Conservation (phyloP, 2,797 vertebrate species). For the Cyclura pinguis region DNA sequence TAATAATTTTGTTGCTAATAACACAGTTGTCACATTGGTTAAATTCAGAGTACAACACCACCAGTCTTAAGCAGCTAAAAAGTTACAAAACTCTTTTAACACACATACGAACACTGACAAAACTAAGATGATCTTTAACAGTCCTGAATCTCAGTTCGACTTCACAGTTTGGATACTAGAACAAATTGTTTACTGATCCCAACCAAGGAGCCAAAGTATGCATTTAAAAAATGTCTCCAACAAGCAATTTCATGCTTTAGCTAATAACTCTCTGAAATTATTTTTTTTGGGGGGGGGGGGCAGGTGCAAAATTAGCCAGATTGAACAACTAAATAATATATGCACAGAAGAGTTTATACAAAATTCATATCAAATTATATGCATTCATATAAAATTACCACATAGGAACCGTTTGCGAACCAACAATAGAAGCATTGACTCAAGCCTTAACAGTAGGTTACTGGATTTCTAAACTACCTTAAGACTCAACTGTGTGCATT, state of each 20-base stretch:
- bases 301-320: neutral
- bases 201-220: neutral
- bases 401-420: neutral
- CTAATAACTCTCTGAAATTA: no score
- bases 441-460: neutral
- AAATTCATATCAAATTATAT: neutral
- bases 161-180: neutral
- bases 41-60: neutral
- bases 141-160: neutral
- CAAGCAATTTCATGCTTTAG: no score
- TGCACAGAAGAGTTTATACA: neutral
- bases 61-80: constrained; percentile 5
- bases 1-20: neutral
- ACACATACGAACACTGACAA: constrained; percentile 5
- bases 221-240: neutral
- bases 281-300: no score
- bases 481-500: no score
- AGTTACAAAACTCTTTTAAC: neutral
- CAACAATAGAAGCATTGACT: neutral
- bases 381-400: neutral
- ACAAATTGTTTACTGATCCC: neutral
- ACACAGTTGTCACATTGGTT: neutral
- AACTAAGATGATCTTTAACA: constrained; percentile 8
- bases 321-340: neutral
- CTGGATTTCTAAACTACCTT: neutral